These are phyloP conservation scores for Zapornia atra DNA, from an alignment of 2,113 vertebrate species.

Conservation along the genomic window DNA sequence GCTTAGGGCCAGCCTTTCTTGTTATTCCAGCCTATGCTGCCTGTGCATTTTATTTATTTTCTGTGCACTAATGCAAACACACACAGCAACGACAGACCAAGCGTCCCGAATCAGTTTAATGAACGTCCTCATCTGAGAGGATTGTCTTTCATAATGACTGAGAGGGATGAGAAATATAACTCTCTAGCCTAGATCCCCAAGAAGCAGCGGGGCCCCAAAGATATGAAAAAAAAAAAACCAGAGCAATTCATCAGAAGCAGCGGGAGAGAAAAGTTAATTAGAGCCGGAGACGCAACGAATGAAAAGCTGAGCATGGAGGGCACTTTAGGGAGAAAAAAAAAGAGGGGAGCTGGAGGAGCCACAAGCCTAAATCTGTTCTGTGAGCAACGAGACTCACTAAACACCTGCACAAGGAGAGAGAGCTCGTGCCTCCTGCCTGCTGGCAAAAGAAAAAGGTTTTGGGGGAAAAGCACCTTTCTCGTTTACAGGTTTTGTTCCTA, in stretches of 20 bases:
- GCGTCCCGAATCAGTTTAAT: conserved; percentile 52
- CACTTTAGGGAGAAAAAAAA: conserved; percentile 48
- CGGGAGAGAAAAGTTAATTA: conserved; percentile 70
- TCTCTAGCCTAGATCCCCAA: conserved; percentile 28
- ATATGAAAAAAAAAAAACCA: background rate
- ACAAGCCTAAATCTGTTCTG: conserved; percentile 44
- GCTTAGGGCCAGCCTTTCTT: background rate
- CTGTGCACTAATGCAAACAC: background rate
- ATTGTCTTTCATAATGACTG: conserved; percentile 48
- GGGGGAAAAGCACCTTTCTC: background rate
- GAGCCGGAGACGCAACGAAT: background rate
- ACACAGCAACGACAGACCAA: background rate
- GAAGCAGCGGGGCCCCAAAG: conserved; percentile 36
- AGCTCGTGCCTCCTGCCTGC: background rate
- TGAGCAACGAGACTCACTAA: background rate
- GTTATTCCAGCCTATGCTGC: conserved; percentile 4
- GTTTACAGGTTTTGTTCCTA: background rate
- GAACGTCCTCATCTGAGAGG: conserved; percentile 43
- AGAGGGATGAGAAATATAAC: conserved; percentile 9
- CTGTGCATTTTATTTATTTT: conserved; percentile 21
- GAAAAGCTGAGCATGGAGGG: conserved; percentile 50
- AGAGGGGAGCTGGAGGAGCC: conserved; percentile 19
- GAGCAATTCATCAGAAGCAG: conserved; percentile 66
- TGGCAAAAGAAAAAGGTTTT: background rate
- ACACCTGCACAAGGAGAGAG: background rate